A percentile compares a stretch with the other conserved stretches of the same genome.
Evolutionary conservation across 92 coral and sea anemone genomes (phyloP).

Genomic region (Micromussa lordhowensis): DNA sequence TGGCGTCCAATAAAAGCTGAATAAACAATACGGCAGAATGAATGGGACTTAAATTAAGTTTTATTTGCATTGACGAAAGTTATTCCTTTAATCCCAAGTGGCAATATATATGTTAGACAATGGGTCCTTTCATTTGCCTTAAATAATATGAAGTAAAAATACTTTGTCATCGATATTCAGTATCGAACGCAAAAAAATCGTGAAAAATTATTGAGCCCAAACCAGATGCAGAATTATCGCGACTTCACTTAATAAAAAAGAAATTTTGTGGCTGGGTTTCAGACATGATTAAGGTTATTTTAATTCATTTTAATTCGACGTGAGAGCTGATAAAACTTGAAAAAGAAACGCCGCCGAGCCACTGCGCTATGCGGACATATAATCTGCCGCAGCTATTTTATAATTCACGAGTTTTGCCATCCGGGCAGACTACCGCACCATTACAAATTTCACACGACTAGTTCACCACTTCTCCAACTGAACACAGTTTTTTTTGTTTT

Average conservation of each 20-base stretch:
- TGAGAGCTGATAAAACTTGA: background rate
- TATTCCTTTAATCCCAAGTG: background rate
- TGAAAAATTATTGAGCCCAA: background rate
- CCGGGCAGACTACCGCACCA: background rate
- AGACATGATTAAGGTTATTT: background rate
- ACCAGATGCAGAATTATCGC: background rate
- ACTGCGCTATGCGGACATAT: background rate
- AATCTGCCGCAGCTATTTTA: background rate
- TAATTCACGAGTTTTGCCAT: constrained; percentile 1
- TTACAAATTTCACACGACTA: too few relatives aligned
- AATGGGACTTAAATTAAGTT: constrained; percentile 28
- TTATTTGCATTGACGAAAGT: constrained; percentile 7
- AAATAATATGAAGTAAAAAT: background rate
- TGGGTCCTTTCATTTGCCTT: background rate
- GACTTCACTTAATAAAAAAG: background rate
- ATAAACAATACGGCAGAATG: constrained; percentile 33
- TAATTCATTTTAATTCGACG: constrained; percentile 1
- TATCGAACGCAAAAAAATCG: background rate
- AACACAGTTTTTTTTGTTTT: background rate
- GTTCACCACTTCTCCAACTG: too few relatives aligned
- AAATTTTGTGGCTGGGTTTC: background rate
- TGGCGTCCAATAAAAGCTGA: constrained; percentile 25
- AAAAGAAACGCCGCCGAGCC: background rate
- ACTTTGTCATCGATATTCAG: background rate
- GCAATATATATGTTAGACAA: background rate